Base-by-base conservation (phyloP, 2,797 vertebrate genomes). In the Chelonia mydas region DNA sequence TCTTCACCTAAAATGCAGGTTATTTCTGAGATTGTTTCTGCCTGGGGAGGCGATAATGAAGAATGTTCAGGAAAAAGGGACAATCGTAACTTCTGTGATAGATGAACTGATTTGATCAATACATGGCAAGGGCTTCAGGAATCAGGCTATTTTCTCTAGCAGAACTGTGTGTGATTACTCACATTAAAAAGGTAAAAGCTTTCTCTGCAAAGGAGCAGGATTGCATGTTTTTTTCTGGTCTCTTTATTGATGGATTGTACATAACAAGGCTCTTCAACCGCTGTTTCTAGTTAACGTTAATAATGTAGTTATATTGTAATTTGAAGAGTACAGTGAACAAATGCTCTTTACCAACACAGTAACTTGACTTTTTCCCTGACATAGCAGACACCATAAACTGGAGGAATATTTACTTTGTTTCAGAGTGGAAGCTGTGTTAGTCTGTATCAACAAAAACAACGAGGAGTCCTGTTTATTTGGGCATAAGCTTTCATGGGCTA, bases 41-140 rank as follows among this genome's bases (percentile, higher is more conserved):
- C 88, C 86, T 81, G 23, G 74, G 19, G 81, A 28, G 54, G 81
- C 61, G 81, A 88, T 88, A 92, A 92, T 88, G 86, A 80, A 61
- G 59, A 61, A 61, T 33, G 59, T 33, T 31, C 31, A 74, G 21
- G 68, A 37, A 74, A 37, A 41, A 45, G 11, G 37, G 68, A 12
- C 59, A 81, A 84, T 49, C 78, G 81, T 55, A 81, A 85, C 33
- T 28, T 81, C 83, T 85, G 65, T 85, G 82, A 81, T 85, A 81
- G 84, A 54, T 54, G 78, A 77, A 85, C 49, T 76, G 47, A 89
- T 78, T 85, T 79, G 65, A 88, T 92, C 81, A 88, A 92, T 88
- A 68, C 65, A 83, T 81, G 61, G 31, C 80, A 51, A 45, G 61
- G 37, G 74, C 53, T 53, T 74, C 84, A 53, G 77, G 51, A 81